Conservation (phyloP, 2,113 vertebrate genomes). For the Isichthys henryi region DNA sequence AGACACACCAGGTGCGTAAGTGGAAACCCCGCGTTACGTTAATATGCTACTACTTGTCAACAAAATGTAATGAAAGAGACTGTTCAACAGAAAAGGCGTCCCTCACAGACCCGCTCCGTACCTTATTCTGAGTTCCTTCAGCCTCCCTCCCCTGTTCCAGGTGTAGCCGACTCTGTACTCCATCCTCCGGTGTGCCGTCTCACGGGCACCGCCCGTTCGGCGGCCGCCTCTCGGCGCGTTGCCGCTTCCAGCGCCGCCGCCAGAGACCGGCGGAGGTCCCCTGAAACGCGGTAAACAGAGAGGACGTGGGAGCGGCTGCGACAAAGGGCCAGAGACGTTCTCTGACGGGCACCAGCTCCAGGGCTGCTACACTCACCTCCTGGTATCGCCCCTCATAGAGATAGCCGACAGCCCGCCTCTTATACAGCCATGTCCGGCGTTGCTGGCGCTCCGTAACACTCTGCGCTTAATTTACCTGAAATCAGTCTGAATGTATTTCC, state of each 20-base stretch:
- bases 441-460: background rate
- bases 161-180: conserved; percentile 40
- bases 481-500: background rate
- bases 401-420: background rate
- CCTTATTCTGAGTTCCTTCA: conserved; percentile 71
- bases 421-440: background rate
- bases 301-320: background rate
- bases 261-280: background rate
- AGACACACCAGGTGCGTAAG: background rate
- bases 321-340: background rate
- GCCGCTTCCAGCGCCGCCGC: background rate
- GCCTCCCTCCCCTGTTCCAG: conserved; percentile 58
- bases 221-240: background rate
- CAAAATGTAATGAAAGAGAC: background rate
- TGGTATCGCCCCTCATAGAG: background rate
- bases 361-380: background rate
- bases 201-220: background rate
- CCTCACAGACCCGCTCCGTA: conserved; percentile 26
- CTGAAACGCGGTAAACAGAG: background rate
- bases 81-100: background rate
- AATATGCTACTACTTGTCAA: background rate
- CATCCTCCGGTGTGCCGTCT: conserved; percentile 15
- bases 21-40: background rate
- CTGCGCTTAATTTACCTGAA: background rate
- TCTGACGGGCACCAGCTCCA: background rate